Evolutionary conservation across 2,797 vertebrate genomes (phyloP), one percentile per base, ranked within the genome.

Genomic region (Leuciscus waleckii): DNA sequence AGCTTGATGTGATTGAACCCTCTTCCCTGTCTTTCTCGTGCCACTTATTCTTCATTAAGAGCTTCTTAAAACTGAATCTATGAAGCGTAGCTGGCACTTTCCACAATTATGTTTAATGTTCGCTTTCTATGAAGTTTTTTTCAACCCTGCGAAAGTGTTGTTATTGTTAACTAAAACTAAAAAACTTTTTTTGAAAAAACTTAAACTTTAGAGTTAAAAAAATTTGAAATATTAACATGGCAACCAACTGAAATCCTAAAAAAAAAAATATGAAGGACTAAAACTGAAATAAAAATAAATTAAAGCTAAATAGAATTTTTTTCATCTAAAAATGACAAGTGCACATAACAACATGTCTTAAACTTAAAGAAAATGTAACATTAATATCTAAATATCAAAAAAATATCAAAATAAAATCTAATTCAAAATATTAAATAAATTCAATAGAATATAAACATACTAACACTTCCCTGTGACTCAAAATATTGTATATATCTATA

Each of bases 1-100:
- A 29, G 77, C 68, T 73, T 85, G 41, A 39, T 23, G 11, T 74
- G 41, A 80, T 73, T 61, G 54, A 85, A 71, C 37, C 56, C 41
- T 51, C 39, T 75, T 46, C 26, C 29, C 9, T 71, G 51, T 43
- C 65, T 35, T 79, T 49, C 39, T 71, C 3, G 2, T 69, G 49
- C 37, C 74, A 69, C 49, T 68, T 84, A 67, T 10, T 9, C 21
- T 49, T 43, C 35, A 69, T 41, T 84, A 29, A 63, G 32, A 56
- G 63, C 37, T 69, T 79, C 37, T 79, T 56, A 79, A 70, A 61
- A 23, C 8, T n/a, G 29, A 70, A 70, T 71, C 21, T 37, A 35
- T 49, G 4, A 70, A 37, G 16, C 2, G 5, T 21, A 13, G 7
- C 3, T 1, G 1, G 13, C 43, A 35, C 19, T 32, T 79, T 67